Conservation (phyloP, 2,113 vertebrate genomes). For the Macaca mulatta region DNA sequence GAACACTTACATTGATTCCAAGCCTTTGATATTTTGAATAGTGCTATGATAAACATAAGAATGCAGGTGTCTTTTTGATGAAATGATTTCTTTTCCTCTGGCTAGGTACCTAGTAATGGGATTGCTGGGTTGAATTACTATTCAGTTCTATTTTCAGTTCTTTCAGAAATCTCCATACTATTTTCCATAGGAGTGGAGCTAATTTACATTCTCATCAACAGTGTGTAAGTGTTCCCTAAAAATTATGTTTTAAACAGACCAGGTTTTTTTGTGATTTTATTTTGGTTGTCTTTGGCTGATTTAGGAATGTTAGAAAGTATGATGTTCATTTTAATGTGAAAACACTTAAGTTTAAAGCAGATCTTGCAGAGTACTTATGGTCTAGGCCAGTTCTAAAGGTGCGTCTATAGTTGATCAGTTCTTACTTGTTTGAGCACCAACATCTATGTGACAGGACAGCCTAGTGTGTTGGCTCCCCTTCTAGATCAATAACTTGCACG, state of each 20-base stretch:
- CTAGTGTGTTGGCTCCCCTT: not conserved
- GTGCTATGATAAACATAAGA: not conserved
- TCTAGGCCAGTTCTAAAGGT: not conserved
- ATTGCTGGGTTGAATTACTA: not conserved
- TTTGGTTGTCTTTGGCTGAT: not conserved
- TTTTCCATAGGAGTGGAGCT: not conserved
- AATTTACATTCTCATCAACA: not conserved
- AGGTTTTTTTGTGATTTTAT: not conserved
- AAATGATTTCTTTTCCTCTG: not conserved
- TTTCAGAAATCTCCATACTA: not conserved
- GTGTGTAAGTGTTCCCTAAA: not conserved
- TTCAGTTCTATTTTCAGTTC: not conserved
- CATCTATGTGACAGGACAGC: not conserved
- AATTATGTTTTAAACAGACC: not conserved
- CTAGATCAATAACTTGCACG: not conserved
- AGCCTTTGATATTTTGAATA: not conserved
- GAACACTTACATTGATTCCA: not conserved
- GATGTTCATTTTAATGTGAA: not conserved
- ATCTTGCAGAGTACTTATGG: not conserved
- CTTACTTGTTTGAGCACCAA: not conserved
- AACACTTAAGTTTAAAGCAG: not conserved
- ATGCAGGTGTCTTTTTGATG: not conserved
- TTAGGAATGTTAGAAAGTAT: not conserved
- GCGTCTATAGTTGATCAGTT: not conserved
- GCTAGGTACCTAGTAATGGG: not conserved